Percentiles rank a stretch among this genome's conserved stretches.
These are phyloP conservation scores for Tineola bisselliella DNA, from an alignment of 2,888 invertebrate species.

Conservation along the genomic window DNA sequence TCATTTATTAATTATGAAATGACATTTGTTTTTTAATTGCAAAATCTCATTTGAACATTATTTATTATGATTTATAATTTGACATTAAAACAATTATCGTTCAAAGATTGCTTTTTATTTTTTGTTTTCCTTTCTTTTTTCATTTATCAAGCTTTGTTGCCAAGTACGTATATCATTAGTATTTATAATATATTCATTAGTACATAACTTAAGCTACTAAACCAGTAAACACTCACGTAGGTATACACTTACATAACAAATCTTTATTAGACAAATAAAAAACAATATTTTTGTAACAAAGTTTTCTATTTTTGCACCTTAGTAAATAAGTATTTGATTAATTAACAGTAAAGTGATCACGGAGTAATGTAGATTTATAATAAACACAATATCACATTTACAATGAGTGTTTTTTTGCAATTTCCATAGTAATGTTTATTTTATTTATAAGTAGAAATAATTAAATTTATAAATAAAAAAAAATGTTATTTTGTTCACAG, in stretches of 20 bases:
- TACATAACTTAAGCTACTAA: no score
- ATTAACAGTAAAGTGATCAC: no score
- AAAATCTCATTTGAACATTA: neutral
- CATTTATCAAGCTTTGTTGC: neutral
- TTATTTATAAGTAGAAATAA: no score
- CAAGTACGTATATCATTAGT: neutral
- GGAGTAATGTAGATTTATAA: neutral
- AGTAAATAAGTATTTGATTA: neutral
- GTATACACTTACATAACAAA: neutral
- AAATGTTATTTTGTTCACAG: neutral
- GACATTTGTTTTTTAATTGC: neutral
- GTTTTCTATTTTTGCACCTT: conserved; percentile 1
- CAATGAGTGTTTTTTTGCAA: neutral
- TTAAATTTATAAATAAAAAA: neutral
- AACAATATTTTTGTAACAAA: conserved; percentile 1
- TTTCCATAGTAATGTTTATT: no score
- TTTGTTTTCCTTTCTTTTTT: conserved; percentile 13
- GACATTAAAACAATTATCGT: conserved; percentile 15
- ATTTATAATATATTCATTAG: no score
- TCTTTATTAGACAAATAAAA: neutral
- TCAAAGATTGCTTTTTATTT: conserved; percentile 16
- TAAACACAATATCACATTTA: neutral
- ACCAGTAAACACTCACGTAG: neutral
- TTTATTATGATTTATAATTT: conserved; percentile 20
- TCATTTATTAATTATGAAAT: neutral